A percentile compares a stretch with the other conserved stretches of the same genome.
These are phyloP conservation scores for Pygoscelis adeliae DNA, from an alignment of 2,113 vertebrate species.

Conservation along the genomic window DNA sequence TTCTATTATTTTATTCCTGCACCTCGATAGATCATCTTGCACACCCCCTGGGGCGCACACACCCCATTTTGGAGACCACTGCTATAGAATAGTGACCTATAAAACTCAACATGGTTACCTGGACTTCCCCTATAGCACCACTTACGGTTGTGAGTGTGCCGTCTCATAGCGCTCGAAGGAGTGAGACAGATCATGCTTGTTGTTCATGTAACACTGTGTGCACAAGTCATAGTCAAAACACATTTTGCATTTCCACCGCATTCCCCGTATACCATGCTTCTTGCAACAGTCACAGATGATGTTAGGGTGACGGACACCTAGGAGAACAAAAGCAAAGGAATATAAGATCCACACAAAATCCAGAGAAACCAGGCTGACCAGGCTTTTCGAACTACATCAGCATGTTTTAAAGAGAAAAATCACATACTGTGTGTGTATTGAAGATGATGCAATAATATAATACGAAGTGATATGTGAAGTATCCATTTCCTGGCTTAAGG, in stretches of 20 bases:
- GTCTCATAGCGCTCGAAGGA: slow-evolving; percentile 96
- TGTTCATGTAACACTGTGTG: slow-evolving; percentile 98
- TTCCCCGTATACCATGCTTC: slow-evolving; percentile 95
- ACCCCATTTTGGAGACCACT: fast-evolving
- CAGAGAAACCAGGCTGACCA: background rate
- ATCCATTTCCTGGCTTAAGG: background rate
- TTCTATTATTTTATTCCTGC: background rate
- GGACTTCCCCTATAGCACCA: background rate
- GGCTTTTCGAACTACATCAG: background rate
- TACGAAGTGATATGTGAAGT: background rate
- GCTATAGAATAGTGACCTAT: fast-evolving
- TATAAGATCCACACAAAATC: background rate
- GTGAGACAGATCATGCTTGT: slow-evolving; percentile 90
- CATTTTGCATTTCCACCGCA: slow-evolving; percentile 97
- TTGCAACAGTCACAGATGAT: slow-evolving; percentile 99
- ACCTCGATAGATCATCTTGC: background rate
- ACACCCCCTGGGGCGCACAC: fast-evolving
- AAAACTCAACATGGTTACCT: background rate
- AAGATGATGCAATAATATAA: background rate
- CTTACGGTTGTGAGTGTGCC: slow-evolving; percentile 95
- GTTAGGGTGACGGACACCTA: slow-evolving; percentile 96
- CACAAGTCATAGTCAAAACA: slow-evolving; percentile 98
- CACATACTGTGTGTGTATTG: fast-evolving
- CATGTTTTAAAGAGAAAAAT: background rate
- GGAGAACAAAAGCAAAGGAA: background rate